Conservation (phyloP, 2,797 vertebrate genomes). For the Xyrichtys novacula region DNA sequence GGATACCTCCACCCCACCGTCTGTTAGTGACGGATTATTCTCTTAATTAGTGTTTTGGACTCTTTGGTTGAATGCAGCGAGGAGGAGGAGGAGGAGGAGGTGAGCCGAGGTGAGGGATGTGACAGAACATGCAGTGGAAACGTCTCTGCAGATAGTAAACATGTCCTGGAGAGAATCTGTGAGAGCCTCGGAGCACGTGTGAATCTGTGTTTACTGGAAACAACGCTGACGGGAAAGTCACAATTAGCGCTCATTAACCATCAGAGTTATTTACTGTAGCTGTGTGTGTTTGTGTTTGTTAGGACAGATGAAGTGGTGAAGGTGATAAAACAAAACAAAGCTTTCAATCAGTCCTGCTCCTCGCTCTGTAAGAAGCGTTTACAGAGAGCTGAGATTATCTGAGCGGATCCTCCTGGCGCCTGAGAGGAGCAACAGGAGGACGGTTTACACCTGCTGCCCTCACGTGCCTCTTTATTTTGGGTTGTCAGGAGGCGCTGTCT, state of each 20-base stretch:
- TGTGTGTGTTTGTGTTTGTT: conserved; percentile 17
- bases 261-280: not conserved
- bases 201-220: conserved; percentile 11
- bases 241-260: not conserved
- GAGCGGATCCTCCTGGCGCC: conserved; percentile 48
- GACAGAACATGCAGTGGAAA: conserved; percentile 15
- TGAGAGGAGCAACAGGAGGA: conserved; percentile 31
- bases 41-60: not conserved
- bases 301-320: not conserved
- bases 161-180: not conserved
- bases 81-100: not conserved
- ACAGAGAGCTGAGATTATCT: conserved; percentile 41
- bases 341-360: conserved; percentile 39
- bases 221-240: not conserved
- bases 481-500: conserved; percentile 8
- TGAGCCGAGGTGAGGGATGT: not conserved
- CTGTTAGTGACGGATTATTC: not conserved
- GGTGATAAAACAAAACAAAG: conserved; percentile 36
- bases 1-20: not conserved
- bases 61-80: not conserved
- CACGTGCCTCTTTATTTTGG: conserved; percentile 24
- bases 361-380: conserved; percentile 60
- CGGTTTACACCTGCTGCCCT: conserved; percentile 44
- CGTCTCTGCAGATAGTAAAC: conserved; percentile 1
- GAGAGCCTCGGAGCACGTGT: not conserved